These are phyloP conservation scores for Lepus europaeus DNA, from an alignment of 2,113 vertebrate species.

Conservation along the genomic window DNA sequence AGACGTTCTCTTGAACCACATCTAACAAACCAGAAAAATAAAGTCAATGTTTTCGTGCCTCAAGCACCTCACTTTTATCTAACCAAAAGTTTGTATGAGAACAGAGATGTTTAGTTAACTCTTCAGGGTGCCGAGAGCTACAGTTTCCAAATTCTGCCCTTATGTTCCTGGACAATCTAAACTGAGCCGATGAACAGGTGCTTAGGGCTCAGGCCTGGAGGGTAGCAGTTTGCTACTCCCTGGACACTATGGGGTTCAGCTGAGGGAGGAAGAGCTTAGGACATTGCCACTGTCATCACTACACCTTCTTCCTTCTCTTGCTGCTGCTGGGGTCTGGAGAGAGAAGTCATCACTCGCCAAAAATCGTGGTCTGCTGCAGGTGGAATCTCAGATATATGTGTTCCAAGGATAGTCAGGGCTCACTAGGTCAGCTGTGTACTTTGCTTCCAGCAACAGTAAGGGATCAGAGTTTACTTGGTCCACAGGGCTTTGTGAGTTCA, in stretches of 20 bases:
- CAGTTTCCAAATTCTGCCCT: not conserved
- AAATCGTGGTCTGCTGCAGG: no score
- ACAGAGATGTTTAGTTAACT: not conserved
- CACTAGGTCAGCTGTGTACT: not conserved
- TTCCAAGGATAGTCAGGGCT: not conserved
- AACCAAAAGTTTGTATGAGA: not conserved
- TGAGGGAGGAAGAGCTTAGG: not conserved
- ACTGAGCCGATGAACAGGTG: not conserved
- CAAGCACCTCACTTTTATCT: conserved; percentile 27
- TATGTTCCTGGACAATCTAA: not conserved
- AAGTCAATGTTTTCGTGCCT: conserved; percentile 52
- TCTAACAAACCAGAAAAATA: conserved; percentile 62
- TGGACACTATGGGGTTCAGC: not conserved
- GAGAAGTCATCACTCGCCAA: not conserved
- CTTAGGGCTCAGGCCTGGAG: not conserved
- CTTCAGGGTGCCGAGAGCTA: not conserved
- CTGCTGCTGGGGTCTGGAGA: not conserved
- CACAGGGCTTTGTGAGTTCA: not conserved
- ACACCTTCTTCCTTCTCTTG: not conserved
- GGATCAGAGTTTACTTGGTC: not conserved
- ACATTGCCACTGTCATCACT: not conserved
- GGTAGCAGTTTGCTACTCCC: not conserved
- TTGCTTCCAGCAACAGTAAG: not conserved
- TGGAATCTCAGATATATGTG: not conserved
- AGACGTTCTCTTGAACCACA: conserved; percentile 56